Base-by-base conservation (phyloP, 2,113 vertebrate species). In the Atlantisia rogersi region DNA sequence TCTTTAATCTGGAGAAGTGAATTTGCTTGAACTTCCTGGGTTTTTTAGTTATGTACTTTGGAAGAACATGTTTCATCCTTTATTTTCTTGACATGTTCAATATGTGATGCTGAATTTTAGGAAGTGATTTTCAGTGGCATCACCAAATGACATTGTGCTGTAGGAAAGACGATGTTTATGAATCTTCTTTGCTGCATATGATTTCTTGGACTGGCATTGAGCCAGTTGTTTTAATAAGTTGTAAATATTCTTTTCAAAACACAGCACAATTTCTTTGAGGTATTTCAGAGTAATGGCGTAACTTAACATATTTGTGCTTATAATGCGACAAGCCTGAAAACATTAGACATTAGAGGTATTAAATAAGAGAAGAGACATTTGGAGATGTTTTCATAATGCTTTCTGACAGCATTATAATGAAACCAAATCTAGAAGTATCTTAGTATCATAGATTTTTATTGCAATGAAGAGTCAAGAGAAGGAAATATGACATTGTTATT, bases 361-460 rank as follows among this genome's bases (percentile, higher is more conserved):
- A 83, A 92, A 84, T 77, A 88, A 78, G 42, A 86, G 83, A 68
- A 52, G 80, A 88, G 64, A 37, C 64, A 58, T 78, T 94, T 96
- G 86, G 89, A 85, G 59, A 65, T 94, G 69, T 84, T 96, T 94
- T 87, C 50, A 26, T 96, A 94, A 93, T 84, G 59, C 76, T 91
- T 96, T 88, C 69, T 92, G 86, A 85, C 95, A 92, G 74, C 69
- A 63, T 93, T 94, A 59, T 95, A 94, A 94, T 92, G 83, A 93
- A 95, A 68, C 58, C 77, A 89, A 89, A 95, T 86, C 74, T 73
- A 79, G 55, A 73, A 96, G 55, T 89, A 64, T 92, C 62, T 71
- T 63, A 58, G 73, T 69, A 73, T 69, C 77, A 65, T 71, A 55
- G 74, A 60, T 84, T 78, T 95, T 96, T 91, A 91, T 86, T 91